A percentile compares a stretch with the other conserved stretches of the same genome.
Evolutionary conservation across 1,140 invertebrate genomes (phyloP).

Genomic region (Fopius arisanus): DNA sequence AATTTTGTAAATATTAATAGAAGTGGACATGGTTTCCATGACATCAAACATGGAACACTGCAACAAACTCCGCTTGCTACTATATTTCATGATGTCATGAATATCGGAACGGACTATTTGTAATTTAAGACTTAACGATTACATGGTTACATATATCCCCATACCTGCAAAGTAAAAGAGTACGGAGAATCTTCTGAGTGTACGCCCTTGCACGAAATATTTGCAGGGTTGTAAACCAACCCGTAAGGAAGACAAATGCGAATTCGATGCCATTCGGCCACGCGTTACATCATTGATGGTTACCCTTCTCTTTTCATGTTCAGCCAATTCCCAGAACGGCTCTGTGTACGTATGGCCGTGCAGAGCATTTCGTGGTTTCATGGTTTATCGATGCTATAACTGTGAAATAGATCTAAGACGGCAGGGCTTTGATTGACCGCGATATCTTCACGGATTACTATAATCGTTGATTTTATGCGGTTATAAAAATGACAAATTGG

Average conservation of each 20-base stretch:
- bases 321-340: constrained; percentile 56
- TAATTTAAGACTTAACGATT: neutral
- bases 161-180: neutral
- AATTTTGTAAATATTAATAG: no score
- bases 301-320: constrained; percentile 24
- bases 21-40: no score
- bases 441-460: neutral
- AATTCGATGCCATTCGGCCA: constrained; percentile 49
- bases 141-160: neutral
- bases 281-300: constrained; percentile 62
- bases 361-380: constrained; percentile 49
- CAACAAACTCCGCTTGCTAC: no score
- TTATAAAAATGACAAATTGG: no score
- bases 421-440: constrained; percentile 42
- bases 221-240: neutral
- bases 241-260: constrained; percentile 60
- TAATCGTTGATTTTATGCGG: neutral
- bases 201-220: constrained; percentile 55
- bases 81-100: neutral
- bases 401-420: constrained; percentile 57
- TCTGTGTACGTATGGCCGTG: no score
- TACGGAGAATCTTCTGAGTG: constrained; percentile 22
- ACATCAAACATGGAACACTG: no score
- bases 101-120: neutral
- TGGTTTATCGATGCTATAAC: constrained; percentile 64